phyloP scores from a whole-genome alignment of 2,113 vertebrate genomes.

The Bos indicus region DNA sequence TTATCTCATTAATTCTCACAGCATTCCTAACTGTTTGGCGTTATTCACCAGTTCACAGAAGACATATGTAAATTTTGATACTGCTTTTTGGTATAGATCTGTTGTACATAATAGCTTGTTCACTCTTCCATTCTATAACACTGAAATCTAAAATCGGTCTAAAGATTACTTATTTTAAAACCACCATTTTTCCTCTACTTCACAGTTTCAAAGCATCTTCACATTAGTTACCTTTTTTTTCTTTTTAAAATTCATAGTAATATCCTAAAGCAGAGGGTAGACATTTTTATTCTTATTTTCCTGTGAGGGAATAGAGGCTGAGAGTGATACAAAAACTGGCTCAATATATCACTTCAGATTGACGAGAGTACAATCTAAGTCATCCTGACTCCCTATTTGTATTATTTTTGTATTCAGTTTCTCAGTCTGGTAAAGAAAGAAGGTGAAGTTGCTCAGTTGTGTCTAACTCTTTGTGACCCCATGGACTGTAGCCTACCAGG shows the following conservation, averaged over 20 bases:
- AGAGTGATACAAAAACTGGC: not conserved
- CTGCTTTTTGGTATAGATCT: not conserved
- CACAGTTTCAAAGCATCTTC: not conserved
- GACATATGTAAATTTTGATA: not conserved
- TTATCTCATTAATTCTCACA: not conserved
- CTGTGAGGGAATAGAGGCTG: not conserved
- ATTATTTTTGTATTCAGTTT: conserved; percentile 7
- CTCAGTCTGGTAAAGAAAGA: not conserved
- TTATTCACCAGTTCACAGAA: not conserved
- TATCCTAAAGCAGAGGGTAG: not conserved
- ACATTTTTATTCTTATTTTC: not conserved
- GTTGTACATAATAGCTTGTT: not conserved
- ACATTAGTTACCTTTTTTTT: not conserved
- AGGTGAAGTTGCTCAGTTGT: not conserved
- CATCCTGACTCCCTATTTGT: not conserved
- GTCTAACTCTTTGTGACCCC: not conserved
- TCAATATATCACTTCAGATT: not conserved
- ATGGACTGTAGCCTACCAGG: not conserved
- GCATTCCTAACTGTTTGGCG: not conserved
- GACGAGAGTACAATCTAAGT: not conserved
- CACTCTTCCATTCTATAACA: not conserved
- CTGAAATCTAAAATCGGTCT: not conserved
- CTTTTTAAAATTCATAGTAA: not conserved
- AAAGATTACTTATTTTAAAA: not conserved
- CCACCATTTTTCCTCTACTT: not conserved